These are phyloP conservation scores for Ophonus ardosiacus DNA, from an alignment of 2,888 invertebrate genomes.

Conservation along the genomic window DNA sequence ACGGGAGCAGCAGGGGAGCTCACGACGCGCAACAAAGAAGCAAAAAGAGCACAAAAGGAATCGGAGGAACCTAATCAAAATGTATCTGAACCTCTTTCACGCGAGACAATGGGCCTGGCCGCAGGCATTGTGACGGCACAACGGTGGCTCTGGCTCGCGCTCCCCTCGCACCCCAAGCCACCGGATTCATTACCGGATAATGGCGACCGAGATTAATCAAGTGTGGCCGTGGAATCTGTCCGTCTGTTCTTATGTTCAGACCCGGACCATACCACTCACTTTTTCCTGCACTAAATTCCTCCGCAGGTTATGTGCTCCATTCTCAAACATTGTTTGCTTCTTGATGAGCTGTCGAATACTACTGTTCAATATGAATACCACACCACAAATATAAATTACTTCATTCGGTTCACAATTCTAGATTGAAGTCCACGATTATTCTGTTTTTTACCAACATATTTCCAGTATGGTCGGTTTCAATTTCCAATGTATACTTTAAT, in stretches of 20 bases:
- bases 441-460: background rate
- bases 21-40: slow-evolving; percentile 63
- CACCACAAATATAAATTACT: background rate
- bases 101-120: slow-evolving; percentile 58
- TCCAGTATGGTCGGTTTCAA: background rate
- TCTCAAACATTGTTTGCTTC: background rate
- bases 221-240: slow-evolving; percentile 59
- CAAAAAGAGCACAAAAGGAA: slow-evolving; percentile 60
- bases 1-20: slow-evolving; percentile 56
- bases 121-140: slow-evolving; percentile 53
- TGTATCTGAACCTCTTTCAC: slow-evolving; percentile 63
- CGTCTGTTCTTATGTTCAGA: slow-evolving; percentile 32
- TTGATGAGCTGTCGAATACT: slow-evolving; percentile 1
- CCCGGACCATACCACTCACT: background rate
- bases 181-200: slow-evolving; percentile 60
- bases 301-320: background rate
- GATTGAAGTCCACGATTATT: background rate
- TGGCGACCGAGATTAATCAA: slow-evolving; percentile 63
- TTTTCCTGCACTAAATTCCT: slow-evolving; percentile 15
- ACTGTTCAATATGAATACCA: background rate
- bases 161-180: background rate
- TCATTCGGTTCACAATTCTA: background rate
- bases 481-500: too few relatives aligned
- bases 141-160: slow-evolving; percentile 49
- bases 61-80: slow-evolving; percentile 63